Base-by-base conservation (phyloP, 2,888 invertebrate genomes). In the Lasius platythorax region DNA sequence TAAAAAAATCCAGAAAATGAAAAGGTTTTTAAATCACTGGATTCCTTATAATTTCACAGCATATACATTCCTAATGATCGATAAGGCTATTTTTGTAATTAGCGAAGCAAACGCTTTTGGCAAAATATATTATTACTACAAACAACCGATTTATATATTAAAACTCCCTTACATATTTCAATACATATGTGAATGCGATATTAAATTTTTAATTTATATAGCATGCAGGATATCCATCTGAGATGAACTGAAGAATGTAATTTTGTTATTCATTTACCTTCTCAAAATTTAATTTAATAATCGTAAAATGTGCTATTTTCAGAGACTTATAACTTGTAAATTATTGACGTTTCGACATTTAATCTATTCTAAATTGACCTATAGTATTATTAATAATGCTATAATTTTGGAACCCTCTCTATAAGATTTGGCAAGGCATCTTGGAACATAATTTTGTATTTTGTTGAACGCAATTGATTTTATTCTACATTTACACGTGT, bases 81-180 rank as follows among this genome's bases (percentile, higher is more conserved):
- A 87, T 88, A 90, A 86, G 86, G 90, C 91, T 91, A 92, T 92
- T 92, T 92, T 92, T 92, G 86, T 92, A 92, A 91, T 84, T 88
- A 90, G 23, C 28, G 28, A 87, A 64, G 82, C 73, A 50, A 86
- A 87, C 85, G 68, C 87, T 64, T 89, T 83, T 84, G 87, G 86
- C 89, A 90, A 88, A 91, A 90, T 90, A 91, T 85, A 90, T 81
- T 82, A 90, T 82, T 86, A 87, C 88, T 84, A 75, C 11, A 30
- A 58, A 73, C 12, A n/a, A 37, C 4, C 33, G 33, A 28, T 15
- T 30, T 40, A 33, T 50, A 50, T 64, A 75, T 28, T 74, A n/a
- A 74, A 63, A 46, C 43, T 23, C 63, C 46, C 15, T 28, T 28
- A n/a, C 3, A 33, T 15, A 75, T 43, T 23, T 75, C 15, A 64